Base-by-base conservation (phyloP, 1,140 invertebrate genomes). In the Brachystomella parvula region DNA sequence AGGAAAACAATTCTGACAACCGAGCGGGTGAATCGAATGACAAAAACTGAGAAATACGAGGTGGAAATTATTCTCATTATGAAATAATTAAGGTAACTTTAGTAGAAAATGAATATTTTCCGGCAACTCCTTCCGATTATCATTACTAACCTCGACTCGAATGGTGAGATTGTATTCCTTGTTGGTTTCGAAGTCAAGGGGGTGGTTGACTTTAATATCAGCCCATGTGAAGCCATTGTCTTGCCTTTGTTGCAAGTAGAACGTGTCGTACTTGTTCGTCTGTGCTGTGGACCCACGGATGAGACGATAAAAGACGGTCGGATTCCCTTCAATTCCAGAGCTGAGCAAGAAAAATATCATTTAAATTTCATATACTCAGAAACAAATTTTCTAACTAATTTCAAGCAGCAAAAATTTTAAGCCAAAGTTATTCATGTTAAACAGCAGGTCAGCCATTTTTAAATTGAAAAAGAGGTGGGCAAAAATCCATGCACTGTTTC, bases 81-180 rank as follows among this genome's bases (percentile, higher is more conserved):
- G n/a, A n/a, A n/a, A n/a, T n/a, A n/a, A n/a, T n/a, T n/a, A n/a
- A n/a, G n/a, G n/a, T n/a, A n/a, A n/a, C n/a, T n/a, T n/a, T n/a
- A n/a, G n/a, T n/a, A n/a, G n/a, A n/a, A n/a, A n/a, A n/a, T n/a
- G n/a, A n/a, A n/a, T n/a, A n/a, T n/a, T n/a, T n/a, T n/a, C n/a
- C n/a, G n/a, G n/a, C n/a, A n/a, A n/a, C n/a, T n/a, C n/a, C n/a
- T n/a, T n/a, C n/a, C n/a, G n/a, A n/a, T n/a, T n/a, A n/a, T n/a
- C n/a, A n/a, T n/a, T n/a, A n/a, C n/a, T 53, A 80, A 94, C 92
- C 87, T 94, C 92, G 47, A 95, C 93, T 78, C 93, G 86, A 77
- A 96, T 92, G 3, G 93, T 96, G 64, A 96, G 80, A 83, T 95
- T 96, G 77, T 96, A 96, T 77, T 95, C 92, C 79, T 92, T 92